Conservation (phyloP, 2,888 invertebrate species). For the Lysandra bellargus region DNA sequence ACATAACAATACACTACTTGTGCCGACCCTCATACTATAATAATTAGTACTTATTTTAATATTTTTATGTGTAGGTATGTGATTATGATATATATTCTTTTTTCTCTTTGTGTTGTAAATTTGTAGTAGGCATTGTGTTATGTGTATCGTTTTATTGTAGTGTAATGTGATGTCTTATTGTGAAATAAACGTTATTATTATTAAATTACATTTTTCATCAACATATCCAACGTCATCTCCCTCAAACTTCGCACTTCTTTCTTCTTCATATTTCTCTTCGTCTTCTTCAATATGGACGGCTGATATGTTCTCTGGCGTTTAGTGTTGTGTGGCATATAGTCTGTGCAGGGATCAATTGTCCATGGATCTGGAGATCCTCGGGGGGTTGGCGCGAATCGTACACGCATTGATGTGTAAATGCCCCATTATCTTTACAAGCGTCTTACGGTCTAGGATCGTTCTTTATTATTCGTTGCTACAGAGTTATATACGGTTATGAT, state of each 20-base stretch:
- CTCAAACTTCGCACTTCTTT: constrained; percentile 46
- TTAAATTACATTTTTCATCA: constrained; percentile 77
- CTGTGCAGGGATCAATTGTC: constrained; percentile 33
- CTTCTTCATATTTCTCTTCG: not conserved
- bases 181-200: no score
- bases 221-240: constrained; percentile 78
- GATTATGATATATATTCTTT: no score
- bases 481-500: no score
- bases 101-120: no score
- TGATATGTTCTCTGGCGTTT: constrained; percentile 34
- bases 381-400: constrained; percentile 67
- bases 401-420: constrained; percentile 54
- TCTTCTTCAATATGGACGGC: constrained; percentile 38
- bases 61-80: no score
- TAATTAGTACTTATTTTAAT: no score
- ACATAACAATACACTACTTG: no score
- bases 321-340: constrained; percentile 33
- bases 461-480: no score
- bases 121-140: no score
- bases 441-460: not conserved
- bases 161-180: no score
- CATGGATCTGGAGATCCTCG: constrained; percentile 54
- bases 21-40: no score
- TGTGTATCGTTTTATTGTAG: no score
- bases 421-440: not conserved